Evolutionary conservation across 2,888 invertebrate species (phyloP).

Genomic region (Frankliniella intonsa): DNA sequence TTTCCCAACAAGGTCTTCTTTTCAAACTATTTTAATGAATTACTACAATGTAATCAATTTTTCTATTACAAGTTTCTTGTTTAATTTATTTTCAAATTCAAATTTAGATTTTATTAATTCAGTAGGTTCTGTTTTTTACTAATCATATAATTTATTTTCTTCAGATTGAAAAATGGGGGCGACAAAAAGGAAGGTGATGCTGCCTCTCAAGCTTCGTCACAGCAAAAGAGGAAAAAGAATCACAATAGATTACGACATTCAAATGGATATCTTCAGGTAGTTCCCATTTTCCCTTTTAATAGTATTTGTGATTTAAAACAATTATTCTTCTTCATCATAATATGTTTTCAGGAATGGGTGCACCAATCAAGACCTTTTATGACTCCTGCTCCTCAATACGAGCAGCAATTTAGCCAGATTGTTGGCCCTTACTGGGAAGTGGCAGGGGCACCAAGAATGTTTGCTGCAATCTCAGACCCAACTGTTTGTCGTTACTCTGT

Average conservation of each 20-base stretch:
- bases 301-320: not conserved
- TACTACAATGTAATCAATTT: not conserved
- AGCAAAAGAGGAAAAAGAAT: not conserved
- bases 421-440: slow-evolving; percentile 15
- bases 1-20: no score
- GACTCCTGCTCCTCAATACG: not conserved
- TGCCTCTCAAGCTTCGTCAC: not conserved
- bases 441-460: not conserved
- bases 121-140: not conserved
- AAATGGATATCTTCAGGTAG: not conserved
- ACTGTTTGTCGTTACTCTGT: slow-evolving; percentile 9
- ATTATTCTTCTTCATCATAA: not conserved
- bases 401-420: not conserved
- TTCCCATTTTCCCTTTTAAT: not conserved
- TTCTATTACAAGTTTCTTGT: not conserved
- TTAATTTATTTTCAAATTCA: not conserved
- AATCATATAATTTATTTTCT: not conserved
- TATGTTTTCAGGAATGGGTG: not conserved
- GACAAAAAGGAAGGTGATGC: slow-evolving; percentile 11
- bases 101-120: not conserved
- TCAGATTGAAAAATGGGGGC: not conserved
- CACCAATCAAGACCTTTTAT: not conserved
- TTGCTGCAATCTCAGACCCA: slow-evolving; percentile 2
- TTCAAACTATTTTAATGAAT: not conserved
- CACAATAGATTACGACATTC: not conserved